Evolutionary conservation across 2,888 invertebrate genomes (phyloP).

Genomic region (Spilarctia lutea): DNA sequence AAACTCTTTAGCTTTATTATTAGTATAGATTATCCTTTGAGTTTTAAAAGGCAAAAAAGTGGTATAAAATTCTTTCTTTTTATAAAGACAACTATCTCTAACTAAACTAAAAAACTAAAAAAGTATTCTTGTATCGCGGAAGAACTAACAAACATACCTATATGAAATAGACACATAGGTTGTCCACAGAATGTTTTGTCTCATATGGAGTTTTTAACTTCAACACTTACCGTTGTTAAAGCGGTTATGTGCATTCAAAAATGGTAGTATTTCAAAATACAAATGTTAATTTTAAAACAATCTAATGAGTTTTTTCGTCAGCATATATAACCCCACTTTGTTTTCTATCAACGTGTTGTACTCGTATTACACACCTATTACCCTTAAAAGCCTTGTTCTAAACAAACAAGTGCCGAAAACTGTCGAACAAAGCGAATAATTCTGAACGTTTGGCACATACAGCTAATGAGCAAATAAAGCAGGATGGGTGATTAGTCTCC

Average conservation of each 20-base stretch:
- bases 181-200: no score
- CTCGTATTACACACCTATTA: not conserved
- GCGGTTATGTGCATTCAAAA: not conserved
- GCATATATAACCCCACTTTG: not conserved
- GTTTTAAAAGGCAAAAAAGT: not conserved
- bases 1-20: no score
- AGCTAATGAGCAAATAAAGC: slow-evolving; percentile 51
- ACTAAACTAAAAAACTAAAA: no score
- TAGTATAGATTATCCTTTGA: no score
- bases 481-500: slow-evolving; percentile 44
- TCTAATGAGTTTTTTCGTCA: not conserved
- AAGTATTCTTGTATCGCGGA: no score
- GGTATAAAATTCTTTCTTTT: no score
- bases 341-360: not conserved
- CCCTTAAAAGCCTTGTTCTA: slow-evolving; percentile 3
- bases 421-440: slow-evolving; percentile 29
- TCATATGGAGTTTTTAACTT: no score
- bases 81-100: no score
- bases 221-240: no score
- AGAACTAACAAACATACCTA: no score
- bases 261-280: not conserved
- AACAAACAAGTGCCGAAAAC: slow-evolving; percentile 31
- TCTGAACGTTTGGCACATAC: slow-evolving; percentile 26
- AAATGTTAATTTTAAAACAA: not conserved
- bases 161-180: no score